A percentile compares a stretch with the other conserved stretches of the same genome.
Conservation (phyloP, 2,797 vertebrate species). For the Ammospiza maritima region DNA sequence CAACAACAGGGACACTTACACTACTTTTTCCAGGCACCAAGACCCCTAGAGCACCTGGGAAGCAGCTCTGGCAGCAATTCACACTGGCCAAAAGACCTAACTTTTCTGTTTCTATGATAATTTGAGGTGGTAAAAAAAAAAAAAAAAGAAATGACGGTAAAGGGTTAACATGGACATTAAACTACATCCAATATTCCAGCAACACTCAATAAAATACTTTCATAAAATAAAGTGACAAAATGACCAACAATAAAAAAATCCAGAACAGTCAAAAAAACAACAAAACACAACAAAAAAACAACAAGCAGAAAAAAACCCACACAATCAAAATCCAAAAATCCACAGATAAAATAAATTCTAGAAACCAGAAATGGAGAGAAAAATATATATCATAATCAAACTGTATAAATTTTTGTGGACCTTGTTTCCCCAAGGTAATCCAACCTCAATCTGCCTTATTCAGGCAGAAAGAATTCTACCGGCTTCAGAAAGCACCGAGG, state of each 20-base stretch:
- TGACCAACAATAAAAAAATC: no score
- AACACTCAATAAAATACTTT: not conserved
- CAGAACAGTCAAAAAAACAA: not conserved
- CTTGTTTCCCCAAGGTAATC: not conserved
- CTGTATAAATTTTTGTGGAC: not conserved
- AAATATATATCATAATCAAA: not conserved
- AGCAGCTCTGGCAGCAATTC: not conserved
- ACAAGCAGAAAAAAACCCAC: not conserved
- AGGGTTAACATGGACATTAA: not conserved
- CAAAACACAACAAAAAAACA: not conserved
- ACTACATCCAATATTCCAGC: not conserved
- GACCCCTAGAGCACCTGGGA: not conserved
- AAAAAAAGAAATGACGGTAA: not conserved
- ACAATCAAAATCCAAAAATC: not conserved
- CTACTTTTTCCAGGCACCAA: not conserved
- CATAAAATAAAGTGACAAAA: not conserved
- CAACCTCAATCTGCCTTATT: not conserved
- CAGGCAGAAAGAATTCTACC: not conserved
- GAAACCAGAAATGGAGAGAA: not conserved
- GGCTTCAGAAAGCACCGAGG: not conserved
- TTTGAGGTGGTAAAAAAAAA: not conserved
- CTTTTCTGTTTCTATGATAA: not conserved
- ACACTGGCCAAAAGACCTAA: not conserved
- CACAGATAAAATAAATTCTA: not conserved
- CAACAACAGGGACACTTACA: rapidly evolving